A percentile compares a stretch with the other conserved stretches of the same genome.
Evolutionary conservation across 1,140 invertebrate species (phyloP).

Genomic region (Euborellia annulipes): DNA sequence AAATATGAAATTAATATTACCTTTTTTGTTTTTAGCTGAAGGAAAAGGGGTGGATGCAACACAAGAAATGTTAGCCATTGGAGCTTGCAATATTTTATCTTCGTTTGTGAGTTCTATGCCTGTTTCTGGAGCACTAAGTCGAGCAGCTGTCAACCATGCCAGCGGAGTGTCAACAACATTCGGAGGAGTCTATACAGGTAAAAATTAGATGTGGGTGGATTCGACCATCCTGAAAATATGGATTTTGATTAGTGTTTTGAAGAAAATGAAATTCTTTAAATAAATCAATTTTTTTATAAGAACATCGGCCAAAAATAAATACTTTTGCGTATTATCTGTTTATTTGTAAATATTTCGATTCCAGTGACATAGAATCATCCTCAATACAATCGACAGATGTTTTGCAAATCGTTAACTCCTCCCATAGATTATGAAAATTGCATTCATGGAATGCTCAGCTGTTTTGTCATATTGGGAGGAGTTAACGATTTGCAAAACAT

Average conservation of each 20-base stretch:
- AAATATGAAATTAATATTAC: too few species aligned
- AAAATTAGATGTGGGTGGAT: neutral
- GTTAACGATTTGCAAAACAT: too few species aligned
- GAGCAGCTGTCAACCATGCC: slow-evolving; percentile 75
- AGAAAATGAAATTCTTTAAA: neutral
- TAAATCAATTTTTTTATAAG: neutral
- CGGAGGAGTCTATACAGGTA: slow-evolving; percentile 61
- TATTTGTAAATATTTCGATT: too few species aligned
- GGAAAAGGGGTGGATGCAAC: slow-evolving; percentile 57
- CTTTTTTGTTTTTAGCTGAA: slow-evolving; percentile 27
- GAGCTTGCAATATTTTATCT: slow-evolving; percentile 64
- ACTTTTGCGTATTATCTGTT: too few species aligned
- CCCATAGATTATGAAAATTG: too few species aligned
- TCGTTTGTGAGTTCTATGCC: slow-evolving; percentile 76
- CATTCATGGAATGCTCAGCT: too few species aligned
- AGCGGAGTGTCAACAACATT: slow-evolving; percentile 68
- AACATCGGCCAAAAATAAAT: too few species aligned
- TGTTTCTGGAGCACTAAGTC: slow-evolving; percentile 64
- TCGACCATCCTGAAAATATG: neutral
- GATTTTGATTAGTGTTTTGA: neutral
- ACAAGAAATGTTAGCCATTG: slow-evolving; percentile 65
- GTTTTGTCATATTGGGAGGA: too few species aligned
- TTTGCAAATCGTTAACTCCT: too few species aligned
- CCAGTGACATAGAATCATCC: too few species aligned
- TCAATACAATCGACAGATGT: too few species aligned